These are phyloP conservation scores for Polydrusus tereticollis DNA, from an alignment of 2,888 invertebrate genomes.

Conservation along the genomic window DNA sequence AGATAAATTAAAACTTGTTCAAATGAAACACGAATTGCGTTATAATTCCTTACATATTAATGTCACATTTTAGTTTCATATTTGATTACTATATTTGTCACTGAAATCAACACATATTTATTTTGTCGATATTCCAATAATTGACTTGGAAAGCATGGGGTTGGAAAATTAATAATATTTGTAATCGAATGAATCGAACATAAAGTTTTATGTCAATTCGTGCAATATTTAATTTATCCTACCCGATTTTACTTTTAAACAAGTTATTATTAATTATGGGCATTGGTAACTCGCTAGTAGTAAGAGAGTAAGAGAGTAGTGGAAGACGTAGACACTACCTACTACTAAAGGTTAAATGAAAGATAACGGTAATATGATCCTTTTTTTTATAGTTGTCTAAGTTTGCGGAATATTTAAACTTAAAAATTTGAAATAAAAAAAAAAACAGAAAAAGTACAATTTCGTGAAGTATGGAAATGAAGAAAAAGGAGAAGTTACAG, in stretches of 20 bases:
- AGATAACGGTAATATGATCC: too few species aligned
- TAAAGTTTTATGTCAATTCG: not conserved
- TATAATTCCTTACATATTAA: slow-evolving; percentile 28
- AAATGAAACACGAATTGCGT: slow-evolving; percentile 5
- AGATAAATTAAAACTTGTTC: not conserved
- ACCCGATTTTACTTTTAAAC: not conserved
- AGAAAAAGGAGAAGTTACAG: too few species aligned
- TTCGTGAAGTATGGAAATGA: too few species aligned
- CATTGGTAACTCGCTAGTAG: too few species aligned
- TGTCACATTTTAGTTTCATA: slow-evolving; percentile 23
- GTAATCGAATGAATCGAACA: not conserved
- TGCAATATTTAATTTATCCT: not conserved
- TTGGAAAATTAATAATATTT: slow-evolving; percentile 17
- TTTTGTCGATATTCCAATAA: not conserved
- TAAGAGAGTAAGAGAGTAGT: too few species aligned
- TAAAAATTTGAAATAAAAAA: too few species aligned
- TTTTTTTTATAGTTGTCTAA: too few species aligned
- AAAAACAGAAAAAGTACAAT: too few species aligned
- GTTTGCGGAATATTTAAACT: too few species aligned
- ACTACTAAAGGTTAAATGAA: too few species aligned
- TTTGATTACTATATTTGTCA: slow-evolving; percentile 34
- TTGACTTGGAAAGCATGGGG: not conserved
- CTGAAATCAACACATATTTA: slow-evolving; percentile 24
- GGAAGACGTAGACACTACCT: too few species aligned
- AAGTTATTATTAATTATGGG: too few species aligned